phyloP scores from a whole-genome alignment of 2,113 vertebrate genomes.

The Muscicapa adusta region DNA sequence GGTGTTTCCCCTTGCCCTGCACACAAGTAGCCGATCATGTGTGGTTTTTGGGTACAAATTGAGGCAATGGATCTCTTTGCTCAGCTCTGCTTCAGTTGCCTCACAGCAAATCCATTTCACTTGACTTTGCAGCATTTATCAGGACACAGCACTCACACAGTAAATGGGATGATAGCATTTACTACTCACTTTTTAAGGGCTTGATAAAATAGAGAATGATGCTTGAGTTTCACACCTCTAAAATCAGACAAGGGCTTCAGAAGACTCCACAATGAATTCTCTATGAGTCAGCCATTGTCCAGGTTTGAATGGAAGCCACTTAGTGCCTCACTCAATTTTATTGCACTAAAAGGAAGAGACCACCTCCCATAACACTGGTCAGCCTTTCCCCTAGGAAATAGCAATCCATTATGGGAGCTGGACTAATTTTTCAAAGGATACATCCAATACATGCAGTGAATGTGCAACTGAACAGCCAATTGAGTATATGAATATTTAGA shows the following conservation, averaged over 20 bases:
- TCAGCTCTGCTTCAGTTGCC: background rate
- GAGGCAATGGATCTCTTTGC: background rate
- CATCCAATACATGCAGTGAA: background rate
- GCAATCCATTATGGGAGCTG: background rate
- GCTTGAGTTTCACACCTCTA: background rate
- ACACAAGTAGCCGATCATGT: background rate
- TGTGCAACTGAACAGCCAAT: slow-evolving; percentile 13
- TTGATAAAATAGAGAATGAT: slow-evolving; percentile 30
- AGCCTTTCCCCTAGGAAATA: background rate
- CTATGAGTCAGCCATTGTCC: background rate
- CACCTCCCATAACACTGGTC: background rate
- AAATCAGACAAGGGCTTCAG: background rate
- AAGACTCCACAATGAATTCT: background rate
- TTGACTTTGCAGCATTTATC: slow-evolving; percentile 14
- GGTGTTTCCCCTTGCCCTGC: background rate
- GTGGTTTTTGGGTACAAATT: background rate
- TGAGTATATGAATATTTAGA: slow-evolving; percentile 22
- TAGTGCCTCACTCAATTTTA: background rate
- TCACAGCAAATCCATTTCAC: background rate
- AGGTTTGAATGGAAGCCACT: background rate
- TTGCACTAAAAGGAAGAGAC: background rate
- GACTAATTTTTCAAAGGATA: slow-evolving; percentile 18
- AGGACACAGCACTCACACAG: background rate
- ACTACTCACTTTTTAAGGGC: background rate
- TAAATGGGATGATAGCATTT: background rate